Base-by-base conservation (phyloP, 2,888 invertebrate species). In the Desoria tigrina region DNA sequence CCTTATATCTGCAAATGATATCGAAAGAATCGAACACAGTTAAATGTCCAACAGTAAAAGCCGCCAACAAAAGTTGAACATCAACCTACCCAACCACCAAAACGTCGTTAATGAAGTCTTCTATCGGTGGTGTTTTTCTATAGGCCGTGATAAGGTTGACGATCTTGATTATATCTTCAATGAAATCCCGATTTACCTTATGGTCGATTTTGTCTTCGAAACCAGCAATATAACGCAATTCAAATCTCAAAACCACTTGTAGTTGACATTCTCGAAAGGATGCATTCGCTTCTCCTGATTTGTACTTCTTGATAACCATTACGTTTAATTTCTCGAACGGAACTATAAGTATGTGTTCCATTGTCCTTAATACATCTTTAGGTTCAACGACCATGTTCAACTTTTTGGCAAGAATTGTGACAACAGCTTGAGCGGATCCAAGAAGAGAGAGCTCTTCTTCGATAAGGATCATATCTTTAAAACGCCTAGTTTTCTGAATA, bases 181-280 rank as follows among this genome's bases (percentile, higher is more conserved):
- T 6, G 3, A 72, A 18, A n/a, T 62, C 55, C 7, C 62, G 49
- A 24, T 56, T 66, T 4, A 61, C 66, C 7, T 66, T 61, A 11
- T 66, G 63, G 42, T 63, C 61, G 1, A 61, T 57, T 18, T 16
- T 4, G 11, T 32, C 32, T 32, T 32, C 32, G 6, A 32, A 32
- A 7, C 6, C 37, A 18, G 57, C 51, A 45, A 68, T 57, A 65
- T 65, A 72, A 1, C 63, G 62, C 16, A 72, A 63, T 54, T 72
- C 71, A 27, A 72, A 50, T 23, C 66, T 59, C 1, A 69, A 51
- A 49, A 72, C 53, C 2, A 72, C 61, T 49, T 72, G 71, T 14
- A 69, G 56, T n/a, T 69, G 61, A 16, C 63, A 61, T 49, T 69
- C 56, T 14, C 65, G 42, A 27, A 65, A 67, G 1, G 63, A 55